Percentiles rank a stretch among this genome's conserved stretches.
Evolutionary conservation across 2,888 invertebrate species (phyloP).

Genomic region (Pterobdella sp.): DNA sequence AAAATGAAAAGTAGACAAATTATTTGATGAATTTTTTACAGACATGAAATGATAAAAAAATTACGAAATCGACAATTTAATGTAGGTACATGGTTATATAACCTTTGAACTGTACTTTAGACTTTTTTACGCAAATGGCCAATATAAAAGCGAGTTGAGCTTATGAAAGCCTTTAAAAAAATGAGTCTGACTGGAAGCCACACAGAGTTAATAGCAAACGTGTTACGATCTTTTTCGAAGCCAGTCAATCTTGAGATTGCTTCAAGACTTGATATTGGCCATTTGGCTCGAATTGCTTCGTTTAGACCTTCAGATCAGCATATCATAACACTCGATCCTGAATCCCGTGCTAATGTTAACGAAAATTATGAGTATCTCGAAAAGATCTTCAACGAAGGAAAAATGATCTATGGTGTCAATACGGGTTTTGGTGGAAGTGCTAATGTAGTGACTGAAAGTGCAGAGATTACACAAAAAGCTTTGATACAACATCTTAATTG

Average conservation of each 20-base stretch:
- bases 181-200: not conserved
- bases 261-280: not conserved
- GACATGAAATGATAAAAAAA: too few relatives aligned
- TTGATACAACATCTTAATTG: constrained; percentile 36
- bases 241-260: not conserved
- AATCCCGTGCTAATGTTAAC: constrained; percentile 16
- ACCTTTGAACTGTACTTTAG: too few relatives aligned
- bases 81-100: too few relatives aligned
- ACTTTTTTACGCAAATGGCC: too few relatives aligned
- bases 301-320: not conserved
- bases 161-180: not conserved
- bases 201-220: not conserved
- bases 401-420: constrained; percentile 39
- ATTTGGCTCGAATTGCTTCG: constrained; percentile 8
- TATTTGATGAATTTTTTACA: too few relatives aligned
- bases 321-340: not conserved
- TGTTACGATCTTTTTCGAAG: not conserved
- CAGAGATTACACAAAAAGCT: constrained; percentile 31
- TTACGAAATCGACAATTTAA: too few relatives aligned
- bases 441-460: constrained; percentile 36
- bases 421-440: constrained; percentile 40
- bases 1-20: too few relatives aligned
- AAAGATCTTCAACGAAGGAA: constrained; percentile 30
- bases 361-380: constrained; percentile 33
- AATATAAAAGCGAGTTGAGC: too few relatives aligned